These are phyloP conservation scores for Tiliacea citrago DNA, from an alignment of 2,888 invertebrate genomes.

Conservation along the genomic window DNA sequence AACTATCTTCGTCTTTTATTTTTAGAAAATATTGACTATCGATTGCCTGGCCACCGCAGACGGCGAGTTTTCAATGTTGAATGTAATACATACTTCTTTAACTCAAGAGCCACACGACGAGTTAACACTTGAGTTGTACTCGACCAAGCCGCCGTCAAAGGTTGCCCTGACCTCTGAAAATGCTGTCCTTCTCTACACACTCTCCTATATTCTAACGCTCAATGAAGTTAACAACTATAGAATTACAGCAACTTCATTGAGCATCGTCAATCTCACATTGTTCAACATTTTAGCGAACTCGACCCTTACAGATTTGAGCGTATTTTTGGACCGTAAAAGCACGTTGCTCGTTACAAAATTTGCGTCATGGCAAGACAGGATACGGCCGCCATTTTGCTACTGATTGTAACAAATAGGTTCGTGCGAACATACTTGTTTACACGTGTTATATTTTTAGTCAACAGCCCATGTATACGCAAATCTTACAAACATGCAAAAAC, in stretches of 20 bases:
- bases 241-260: slow-evolving; percentile 27
- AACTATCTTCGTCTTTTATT: slow-evolving; percentile 16
- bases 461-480: not conserved
- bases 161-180: slow-evolving; percentile 6
- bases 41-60: not conserved
- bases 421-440: slow-evolving; percentile 20
- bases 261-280: slow-evolving; percentile 23
- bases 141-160: slow-evolving; percentile 7
- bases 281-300: slow-evolving; percentile 15
- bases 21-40: slow-evolving; percentile 35
- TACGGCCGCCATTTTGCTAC: not conserved
- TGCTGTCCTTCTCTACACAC: slow-evolving; percentile 25
- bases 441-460: not conserved
- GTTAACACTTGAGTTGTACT: not conserved
- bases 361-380: not conserved
- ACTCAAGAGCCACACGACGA: slow-evolving; percentile 5
- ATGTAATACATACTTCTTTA: not conserved
- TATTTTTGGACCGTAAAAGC: not conserved
- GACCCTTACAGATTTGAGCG: slow-evolving; percentile 23
- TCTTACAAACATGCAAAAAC: not conserved
- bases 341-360: not conserved
- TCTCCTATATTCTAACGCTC: slow-evolving; percentile 9
- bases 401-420: not conserved
- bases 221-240: slow-evolving; percentile 26
- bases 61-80: slow-evolving; percentile 2